phyloP scores from a whole-genome alignment of 2,113 vertebrate species.

The Anser cygnoides region DNA sequence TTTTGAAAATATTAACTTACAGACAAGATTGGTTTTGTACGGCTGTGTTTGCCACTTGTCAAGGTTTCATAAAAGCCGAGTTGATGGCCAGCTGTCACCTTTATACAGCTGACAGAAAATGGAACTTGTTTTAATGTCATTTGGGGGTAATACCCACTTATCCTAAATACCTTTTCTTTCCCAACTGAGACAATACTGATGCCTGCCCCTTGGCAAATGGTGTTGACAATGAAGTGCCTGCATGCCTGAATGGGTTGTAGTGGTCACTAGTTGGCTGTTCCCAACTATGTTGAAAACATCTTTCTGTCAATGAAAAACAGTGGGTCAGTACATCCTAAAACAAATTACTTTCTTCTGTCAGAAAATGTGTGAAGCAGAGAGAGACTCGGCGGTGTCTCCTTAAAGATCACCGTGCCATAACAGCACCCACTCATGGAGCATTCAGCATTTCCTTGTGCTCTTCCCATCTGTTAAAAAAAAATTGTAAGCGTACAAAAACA shows the following conservation, averaged over 20 bases:
- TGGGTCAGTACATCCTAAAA: neutral
- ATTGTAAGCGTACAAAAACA: neutral
- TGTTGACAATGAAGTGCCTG: neutral
- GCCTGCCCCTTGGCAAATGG: neutral
- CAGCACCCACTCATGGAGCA: neutral
- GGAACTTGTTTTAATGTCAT: neutral
- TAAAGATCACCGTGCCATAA: neutral
- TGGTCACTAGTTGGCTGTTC: neutral
- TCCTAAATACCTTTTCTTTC: neutral
- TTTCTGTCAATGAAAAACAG: neutral
- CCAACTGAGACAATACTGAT: neutral
- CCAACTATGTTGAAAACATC: neutral
- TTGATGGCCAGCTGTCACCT: neutral
- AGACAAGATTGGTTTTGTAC: neutral
- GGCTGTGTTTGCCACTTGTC: neutral
- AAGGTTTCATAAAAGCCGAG: neutral
- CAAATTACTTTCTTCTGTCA: fast-evolving
- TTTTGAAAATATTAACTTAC: neutral
- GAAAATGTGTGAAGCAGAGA: neutral
- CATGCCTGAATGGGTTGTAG: neutral
- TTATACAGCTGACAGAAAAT: neutral
- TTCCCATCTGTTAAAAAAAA: neutral
- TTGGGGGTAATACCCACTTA: neutral
- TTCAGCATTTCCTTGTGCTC: neutral
- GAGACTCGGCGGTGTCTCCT: neutral